phyloP scores from a whole-genome alignment of 2,113 vertebrate genomes.

The Lampris megalopsis region DNA sequence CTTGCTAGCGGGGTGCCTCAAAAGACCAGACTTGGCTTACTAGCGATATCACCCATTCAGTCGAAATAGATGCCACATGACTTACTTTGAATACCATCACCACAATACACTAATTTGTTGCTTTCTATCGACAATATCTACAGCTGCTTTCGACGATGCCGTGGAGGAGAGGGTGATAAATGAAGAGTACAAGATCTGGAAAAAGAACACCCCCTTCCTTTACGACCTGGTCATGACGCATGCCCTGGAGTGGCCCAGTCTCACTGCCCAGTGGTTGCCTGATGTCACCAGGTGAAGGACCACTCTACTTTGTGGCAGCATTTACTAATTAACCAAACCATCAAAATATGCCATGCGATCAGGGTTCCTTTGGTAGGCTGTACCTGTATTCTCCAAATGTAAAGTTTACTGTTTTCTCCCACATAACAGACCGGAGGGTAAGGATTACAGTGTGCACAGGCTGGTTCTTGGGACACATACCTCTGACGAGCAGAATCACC shows the following conservation, averaged over 20 bases:
- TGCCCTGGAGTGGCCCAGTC: constrained; percentile 96
- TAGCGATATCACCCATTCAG: background rate
- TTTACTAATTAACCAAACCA: background rate
- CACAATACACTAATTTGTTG: background rate
- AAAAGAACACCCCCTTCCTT: constrained; percentile 97
- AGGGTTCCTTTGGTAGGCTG: background rate
- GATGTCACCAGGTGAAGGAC: constrained; percentile 94
- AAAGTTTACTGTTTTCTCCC: background rate
- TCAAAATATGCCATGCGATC: background rate
- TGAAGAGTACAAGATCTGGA: constrained; percentile 99
- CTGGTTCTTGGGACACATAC: constrained; percentile 97
- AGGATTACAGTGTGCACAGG: constrained; percentile 97
- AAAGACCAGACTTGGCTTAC: background rate
- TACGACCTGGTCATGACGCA: constrained; percentile 99
- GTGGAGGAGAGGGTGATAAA: constrained; percentile 98
- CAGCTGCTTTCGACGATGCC: constrained; percentile 97
- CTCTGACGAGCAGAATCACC: constrained; percentile 97
- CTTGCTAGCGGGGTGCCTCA: background rate
- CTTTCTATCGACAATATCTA: background rate
- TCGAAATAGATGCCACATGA: background rate
- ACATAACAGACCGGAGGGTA: constrained; percentile 91
- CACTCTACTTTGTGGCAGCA: background rate
- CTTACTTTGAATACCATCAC: background rate
- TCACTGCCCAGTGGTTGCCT: constrained; percentile 98
- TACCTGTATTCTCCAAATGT: background rate